phyloP scores from a whole-genome alignment of 23 tunicate species.

The Styela plicata region DNA sequence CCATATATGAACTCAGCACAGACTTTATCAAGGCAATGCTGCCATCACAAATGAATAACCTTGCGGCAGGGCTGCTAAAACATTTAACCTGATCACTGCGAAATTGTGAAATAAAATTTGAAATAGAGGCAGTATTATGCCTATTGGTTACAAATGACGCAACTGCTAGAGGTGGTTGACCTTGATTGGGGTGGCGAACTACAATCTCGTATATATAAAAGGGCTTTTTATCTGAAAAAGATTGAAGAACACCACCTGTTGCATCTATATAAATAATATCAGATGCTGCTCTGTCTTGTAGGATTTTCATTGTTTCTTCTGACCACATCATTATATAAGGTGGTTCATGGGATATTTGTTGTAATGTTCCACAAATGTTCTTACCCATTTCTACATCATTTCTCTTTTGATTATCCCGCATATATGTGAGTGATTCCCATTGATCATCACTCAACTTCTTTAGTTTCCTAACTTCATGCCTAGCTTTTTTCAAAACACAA shows the following conservation, averaged over 20 bases:
- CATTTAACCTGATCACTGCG: no score
- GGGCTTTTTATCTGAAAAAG: not conserved
- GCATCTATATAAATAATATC: not conserved
- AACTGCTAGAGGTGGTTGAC: not conserved
- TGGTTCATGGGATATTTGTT: not conserved
- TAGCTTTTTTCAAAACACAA: not conserved
- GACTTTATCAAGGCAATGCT: no score
- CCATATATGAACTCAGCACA: no score
- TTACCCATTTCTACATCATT: not conserved
- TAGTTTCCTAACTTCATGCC: not conserved
- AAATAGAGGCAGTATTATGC: not conserved
- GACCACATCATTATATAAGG: not conserved
- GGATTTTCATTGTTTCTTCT: not conserved
- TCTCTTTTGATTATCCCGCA: not conserved
- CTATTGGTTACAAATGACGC: not conserved
- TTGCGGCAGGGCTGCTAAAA: no score
- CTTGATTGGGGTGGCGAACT: not conserved
- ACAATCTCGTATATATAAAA: not conserved
- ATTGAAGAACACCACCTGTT: not conserved
- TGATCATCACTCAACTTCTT: not conserved
- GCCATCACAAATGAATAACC: no score
- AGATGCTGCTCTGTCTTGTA: not conserved
- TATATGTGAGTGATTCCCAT: not conserved
- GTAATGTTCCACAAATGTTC: not conserved
- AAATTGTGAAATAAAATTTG: no score